Base-by-base conservation (phyloP, 1,140 invertebrate genomes). In the Nautilus pompilius region DNA sequence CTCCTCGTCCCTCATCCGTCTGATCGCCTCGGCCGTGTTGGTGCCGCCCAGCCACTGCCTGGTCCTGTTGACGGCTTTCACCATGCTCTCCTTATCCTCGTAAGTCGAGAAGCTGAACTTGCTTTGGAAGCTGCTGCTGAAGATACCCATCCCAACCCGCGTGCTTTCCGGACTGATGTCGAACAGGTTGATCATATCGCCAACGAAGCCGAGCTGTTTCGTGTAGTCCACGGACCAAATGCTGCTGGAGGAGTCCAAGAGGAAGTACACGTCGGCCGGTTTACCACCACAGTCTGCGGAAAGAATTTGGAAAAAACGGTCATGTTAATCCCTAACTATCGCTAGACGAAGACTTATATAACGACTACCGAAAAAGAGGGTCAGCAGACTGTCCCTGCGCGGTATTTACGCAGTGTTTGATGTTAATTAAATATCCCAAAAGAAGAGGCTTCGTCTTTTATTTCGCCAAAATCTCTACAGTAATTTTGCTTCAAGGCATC, bases 261-360 rank as follows among this genome's bases (percentile, higher is more conserved):
- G 65, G 66, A 81, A 78, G 63, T 73, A 76, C 2, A 81, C 70
- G 45, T 81, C 79, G 1, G 75, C 73, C n/a, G 72, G 68, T 57
- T 80, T 79, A 3, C 69, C 69, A 57, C 65, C 62, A 57, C 79
- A 80, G 30, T 68, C 74, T 79, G 66, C 45, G 61, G 64, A 22
- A 58, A 51, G 60, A 24, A 56, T 6, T 57, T 10, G 29, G 15
- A 53, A 20, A 53, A 2, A 26, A 53, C 26, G 8, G 26, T 49
- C 8, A 49, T n/a, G n/a, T n/a, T n/a, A n/a, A n/a, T n/a, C n/a
- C n/a, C n/a, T n/a, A n/a, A n/a, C n/a, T n/a, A n/a, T n/a, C n/a
- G n/a, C n/a, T n/a, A n/a, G n/a, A n/a, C n/a, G n/a, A n/a, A n/a
- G n/a, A n/a, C n/a, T n/a, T n/a, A n/a, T n/a, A n/a, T n/a, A n/a